Conservation (phyloP, 2,113 vertebrate genomes). For the Saccopteryx bilineata region DNA sequence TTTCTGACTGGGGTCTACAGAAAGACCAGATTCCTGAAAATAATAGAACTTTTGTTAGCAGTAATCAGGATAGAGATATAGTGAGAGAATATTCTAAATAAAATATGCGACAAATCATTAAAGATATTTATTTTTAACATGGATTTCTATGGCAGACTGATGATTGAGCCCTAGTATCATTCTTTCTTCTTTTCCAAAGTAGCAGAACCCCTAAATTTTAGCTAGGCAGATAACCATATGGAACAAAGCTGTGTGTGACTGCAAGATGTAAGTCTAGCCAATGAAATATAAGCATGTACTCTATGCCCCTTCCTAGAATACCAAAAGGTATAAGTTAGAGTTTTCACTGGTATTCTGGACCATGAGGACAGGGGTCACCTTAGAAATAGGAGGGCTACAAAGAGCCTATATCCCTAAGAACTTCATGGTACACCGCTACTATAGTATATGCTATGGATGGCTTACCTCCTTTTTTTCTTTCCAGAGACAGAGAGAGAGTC, state of each 20-base stretch:
- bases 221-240: background rate
- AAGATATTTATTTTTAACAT: slow-evolving; percentile 36
- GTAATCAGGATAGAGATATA: background rate
- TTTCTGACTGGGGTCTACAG: slow-evolving; percentile 93
- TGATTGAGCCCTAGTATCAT: background rate
- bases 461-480: background rate
- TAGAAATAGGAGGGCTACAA: background rate
- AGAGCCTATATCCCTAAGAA: background rate
- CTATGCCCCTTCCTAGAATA: background rate
- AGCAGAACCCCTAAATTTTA: background rate
- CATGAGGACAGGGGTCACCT: background rate
- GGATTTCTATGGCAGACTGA: background rate
- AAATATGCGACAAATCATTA: slow-evolving; percentile 6
- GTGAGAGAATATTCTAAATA: slow-evolving; percentile 15
- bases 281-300: background rate
- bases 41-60: slow-evolving; percentile 52
- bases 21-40: slow-evolving; percentile 91
- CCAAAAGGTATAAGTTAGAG: background rate
- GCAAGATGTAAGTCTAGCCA: background rate
- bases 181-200: background rate
- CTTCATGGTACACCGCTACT: background rate
- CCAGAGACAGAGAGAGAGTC: too few species aligned
- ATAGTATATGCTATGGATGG: background rate
- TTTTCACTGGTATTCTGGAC: background rate
- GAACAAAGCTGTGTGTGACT: background rate